Base-by-base conservation (phyloP, 1,140 invertebrate genomes). In the Cherax destructor region DNA sequence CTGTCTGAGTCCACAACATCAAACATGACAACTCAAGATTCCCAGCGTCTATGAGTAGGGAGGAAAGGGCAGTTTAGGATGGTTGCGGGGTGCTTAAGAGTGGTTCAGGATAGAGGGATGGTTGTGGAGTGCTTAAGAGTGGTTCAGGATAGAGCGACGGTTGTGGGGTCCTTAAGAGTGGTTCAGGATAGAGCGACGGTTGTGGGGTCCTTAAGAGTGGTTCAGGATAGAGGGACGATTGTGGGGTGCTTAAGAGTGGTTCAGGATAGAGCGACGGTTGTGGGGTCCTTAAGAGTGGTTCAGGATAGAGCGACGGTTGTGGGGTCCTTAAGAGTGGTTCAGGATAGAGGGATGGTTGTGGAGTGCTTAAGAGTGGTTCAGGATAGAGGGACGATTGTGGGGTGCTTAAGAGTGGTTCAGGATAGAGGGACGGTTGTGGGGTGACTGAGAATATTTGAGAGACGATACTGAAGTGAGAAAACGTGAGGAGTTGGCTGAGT, bases 21-120 rank as follows among this genome's bases (percentile, higher is more conserved):
- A 90, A 83, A 90, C 88, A 90, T 77, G 83, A 47, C 49, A 84
- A 89, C 79, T 83, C n/a, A 89, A 86, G 52, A 21, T 16, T 21
- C 65, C 69, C 72, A 41, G 72, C 69, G 47, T 61, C 79, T 79
- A 78, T 30, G 80, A 49, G 65, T 50, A 52, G 87, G 81, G 41
- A 16, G 47, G 30, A 41, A 13, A 74, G 41, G 65, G 30, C 65
- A 50, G 30, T n/a, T 74, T 24, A n/a, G 79, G 18, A 18, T 7
- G 9, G 50, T 18, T n/a, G 56, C 5, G 49, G 30, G 50, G 49
- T 81, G n/a, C 0, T 1, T 50, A 24, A 59, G 56, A 7, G 50
- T 49, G 10, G 50, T 1, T 18, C 13, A 21, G 10, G 49, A 11
- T 21, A 24, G 11, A 18, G 13, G 79, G 56, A 50, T 52, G 50